Evolutionary conservation across 2,797 vertebrate genomes (phyloP).

Genomic region (Intellagama lesueurii): DNA sequence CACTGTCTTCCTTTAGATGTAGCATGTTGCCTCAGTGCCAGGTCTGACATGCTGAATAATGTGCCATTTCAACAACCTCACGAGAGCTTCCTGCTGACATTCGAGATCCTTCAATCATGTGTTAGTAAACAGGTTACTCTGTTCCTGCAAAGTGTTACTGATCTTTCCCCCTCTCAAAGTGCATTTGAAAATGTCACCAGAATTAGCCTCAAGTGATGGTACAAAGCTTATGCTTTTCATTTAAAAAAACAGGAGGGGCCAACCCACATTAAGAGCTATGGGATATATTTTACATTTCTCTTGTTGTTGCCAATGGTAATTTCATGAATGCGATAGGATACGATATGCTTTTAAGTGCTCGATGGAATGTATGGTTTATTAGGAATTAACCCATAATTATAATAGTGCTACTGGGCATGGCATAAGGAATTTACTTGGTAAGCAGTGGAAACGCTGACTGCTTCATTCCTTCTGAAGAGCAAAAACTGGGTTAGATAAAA

Average conservation of each 20-base stretch:
- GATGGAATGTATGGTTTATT: slow-evolving; percentile 59
- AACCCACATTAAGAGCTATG: slow-evolving; percentile 39
- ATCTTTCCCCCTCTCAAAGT: slow-evolving; percentile 31
- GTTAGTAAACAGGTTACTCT: slow-evolving; percentile 37
- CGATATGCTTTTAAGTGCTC: slow-evolving; percentile 44
- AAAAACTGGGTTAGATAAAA: slow-evolving; percentile 61
- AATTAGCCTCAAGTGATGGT: slow-evolving; percentile 54
- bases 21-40: slow-evolving; percentile 9
- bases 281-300: slow-evolving; percentile 41
- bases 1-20: slow-evolving; percentile 32
- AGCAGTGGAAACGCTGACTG: slow-evolving; percentile 67
- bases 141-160: neutral
- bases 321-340: slow-evolving; percentile 55
- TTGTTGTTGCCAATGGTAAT: slow-evolving; percentile 41
- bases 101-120: slow-evolving; percentile 44
- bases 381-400: slow-evolving; percentile 62
- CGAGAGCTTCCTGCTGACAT: slow-evolving; percentile 44
- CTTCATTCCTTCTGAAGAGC: slow-evolving; percentile 61
- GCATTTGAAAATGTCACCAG: slow-evolving; percentile 56
- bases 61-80: slow-evolving; percentile 39
- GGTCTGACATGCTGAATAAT: slow-evolving; percentile 26
- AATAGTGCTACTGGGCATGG: slow-evolving; percentile 48
- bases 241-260: slow-evolving; percentile 49
- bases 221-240: slow-evolving; percentile 54
- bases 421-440: slow-evolving; percentile 53